Evolutionary conservation across 2,113 vertebrate genomes (phyloP), one percentile per base, ranked within the genome.

Genomic region (Platichthys flesus): DNA sequence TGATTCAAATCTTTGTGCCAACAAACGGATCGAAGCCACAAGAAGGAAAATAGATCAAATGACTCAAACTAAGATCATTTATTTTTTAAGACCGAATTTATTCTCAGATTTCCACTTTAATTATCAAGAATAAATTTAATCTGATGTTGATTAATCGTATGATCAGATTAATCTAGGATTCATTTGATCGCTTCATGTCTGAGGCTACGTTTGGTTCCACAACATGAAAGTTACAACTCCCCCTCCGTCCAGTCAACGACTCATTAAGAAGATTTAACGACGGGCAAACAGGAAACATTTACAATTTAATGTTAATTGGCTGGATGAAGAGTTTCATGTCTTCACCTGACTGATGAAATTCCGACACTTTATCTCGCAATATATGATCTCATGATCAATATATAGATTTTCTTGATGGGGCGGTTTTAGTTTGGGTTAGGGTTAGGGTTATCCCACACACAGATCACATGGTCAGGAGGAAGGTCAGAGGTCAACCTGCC

Each of bases 1-100:
- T 4, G 35, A 18, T 16, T 9, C 20, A 55, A 74, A 3, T 31
- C 28, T 72, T 52, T n/a, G 69, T 72, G 76, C 62, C 16, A 49
- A 65, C 68, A 60, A 26, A 24, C 5, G 61, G 71, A 49, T 58
- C 15, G 26, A 56, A 81, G 45, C 59, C 24, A 45, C 69, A 49
- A 40, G 56, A 21, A 42, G 16, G 16, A 76, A 56, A 66, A 26
- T 52, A 40, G 40, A 55, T 54, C 51, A 10, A 45, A 45, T 60
- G 26, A 59, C 26, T 35, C 14, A 10, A 51, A 18, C 47, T 51
- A 5, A 5, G 47, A 51, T 51, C 47, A 2, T 51, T 15, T 18
- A 42, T 42, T 10, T 42, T 42, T 42, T 10, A 42, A 42, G 40
- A 42, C 40, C 12, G 10, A 13, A 13, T 42, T 42, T 13, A 42